phyloP scores from a whole-genome alignment of 2,797 vertebrate species.

The Pipistrellus kuhlii region DNA sequence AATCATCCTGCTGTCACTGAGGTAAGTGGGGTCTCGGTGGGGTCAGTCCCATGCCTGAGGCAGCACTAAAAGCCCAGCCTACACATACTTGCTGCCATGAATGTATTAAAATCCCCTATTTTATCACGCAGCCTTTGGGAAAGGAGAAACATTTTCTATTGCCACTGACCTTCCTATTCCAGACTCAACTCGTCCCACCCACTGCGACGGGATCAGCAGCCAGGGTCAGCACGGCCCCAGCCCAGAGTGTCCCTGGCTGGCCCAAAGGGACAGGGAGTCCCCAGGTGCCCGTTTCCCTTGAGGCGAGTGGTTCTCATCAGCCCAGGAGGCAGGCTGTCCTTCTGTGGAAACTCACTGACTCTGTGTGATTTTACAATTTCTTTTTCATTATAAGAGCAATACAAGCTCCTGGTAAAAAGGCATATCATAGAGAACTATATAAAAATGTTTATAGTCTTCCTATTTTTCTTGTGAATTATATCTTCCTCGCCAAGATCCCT shows the following conservation, averaged over 20 bases:
- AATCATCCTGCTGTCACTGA: slow-evolving; percentile 47
- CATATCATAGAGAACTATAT: background rate
- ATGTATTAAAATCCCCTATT: slow-evolving; percentile 74
- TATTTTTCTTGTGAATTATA: background rate
- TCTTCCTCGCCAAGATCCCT: background rate
- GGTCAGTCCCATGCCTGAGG: slow-evolving; percentile 69
- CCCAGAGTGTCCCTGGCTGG: background rate
- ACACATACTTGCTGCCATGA: slow-evolving; percentile 66
- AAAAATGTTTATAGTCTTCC: background rate
- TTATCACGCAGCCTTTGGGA: slow-evolving; percentile 63
- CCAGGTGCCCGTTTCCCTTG: background rate
- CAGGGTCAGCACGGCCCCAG: background rate
- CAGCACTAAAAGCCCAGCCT: slow-evolving; percentile 57
- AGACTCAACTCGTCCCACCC: background rate
- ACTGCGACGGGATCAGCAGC: rapidly evolving
- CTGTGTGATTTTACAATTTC: background rate
- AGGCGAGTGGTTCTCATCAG: background rate
- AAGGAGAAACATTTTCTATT: slow-evolving; percentile 66
- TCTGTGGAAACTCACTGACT: background rate
- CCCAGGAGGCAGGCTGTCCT: background rate
- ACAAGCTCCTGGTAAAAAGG: slow-evolving; percentile 3
- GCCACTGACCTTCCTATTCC: slow-evolving; percentile 15
- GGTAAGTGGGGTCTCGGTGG: slow-evolving; percentile 67
- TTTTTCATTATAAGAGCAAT: background rate
- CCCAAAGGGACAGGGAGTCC: background rate